Conservation (phyloP, 2,797 vertebrate genomes). For the Pteropus rufus region DNA sequence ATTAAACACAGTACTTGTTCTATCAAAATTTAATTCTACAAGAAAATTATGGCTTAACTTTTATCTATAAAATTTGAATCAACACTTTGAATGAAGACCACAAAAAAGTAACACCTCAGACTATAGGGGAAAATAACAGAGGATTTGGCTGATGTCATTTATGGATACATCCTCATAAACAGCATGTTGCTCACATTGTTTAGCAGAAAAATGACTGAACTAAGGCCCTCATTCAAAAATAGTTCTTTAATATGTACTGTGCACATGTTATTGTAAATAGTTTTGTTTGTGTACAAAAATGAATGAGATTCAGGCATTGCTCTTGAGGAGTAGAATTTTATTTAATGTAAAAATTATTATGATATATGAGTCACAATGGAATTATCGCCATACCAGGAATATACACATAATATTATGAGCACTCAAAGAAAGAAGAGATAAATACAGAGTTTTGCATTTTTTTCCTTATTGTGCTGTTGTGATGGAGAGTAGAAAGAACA, state of each 20-base stretch:
- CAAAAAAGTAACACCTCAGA: not conserved
- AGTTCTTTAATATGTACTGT: not conserved
- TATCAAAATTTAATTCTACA: not conserved
- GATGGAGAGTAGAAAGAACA: not conserved
- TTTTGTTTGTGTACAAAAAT: not conserved
- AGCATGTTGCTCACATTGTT: not conserved
- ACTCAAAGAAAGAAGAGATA: not conserved
- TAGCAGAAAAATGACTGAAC: not conserved
- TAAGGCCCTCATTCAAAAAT: not conserved
- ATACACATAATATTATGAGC: not conserved
- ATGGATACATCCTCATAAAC: not conserved
- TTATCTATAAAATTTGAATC: not conserved
- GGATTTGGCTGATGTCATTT: not conserved
- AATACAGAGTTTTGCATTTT: not conserved
- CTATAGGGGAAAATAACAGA: not conserved
- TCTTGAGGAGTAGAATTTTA: not conserved
- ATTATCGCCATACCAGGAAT: not conserved
- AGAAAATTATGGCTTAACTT: not conserved
- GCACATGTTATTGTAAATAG: not conserved
- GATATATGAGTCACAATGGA: not conserved
- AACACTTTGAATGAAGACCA: not conserved
- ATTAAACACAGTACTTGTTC: not conserved
- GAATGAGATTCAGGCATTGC: not conserved
- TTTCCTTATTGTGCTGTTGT: not conserved
- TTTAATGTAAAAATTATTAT: conserved; percentile 6